Base-by-base conservation (phyloP, 2,888 invertebrate species). In the Brassicogethes aeneus region DNA sequence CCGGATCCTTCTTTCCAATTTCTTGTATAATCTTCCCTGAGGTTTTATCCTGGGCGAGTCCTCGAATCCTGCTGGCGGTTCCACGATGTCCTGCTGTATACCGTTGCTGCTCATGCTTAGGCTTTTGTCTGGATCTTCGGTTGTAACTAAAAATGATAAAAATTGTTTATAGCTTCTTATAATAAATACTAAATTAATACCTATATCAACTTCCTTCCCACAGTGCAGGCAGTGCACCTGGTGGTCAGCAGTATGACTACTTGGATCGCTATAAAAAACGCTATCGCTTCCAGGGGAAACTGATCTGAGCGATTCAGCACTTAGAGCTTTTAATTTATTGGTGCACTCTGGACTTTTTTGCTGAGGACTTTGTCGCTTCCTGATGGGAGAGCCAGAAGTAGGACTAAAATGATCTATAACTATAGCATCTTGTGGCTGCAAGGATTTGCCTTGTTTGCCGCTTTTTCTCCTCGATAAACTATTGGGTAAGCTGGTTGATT, bases 231-330 rank as follows among this genome's bases (percentile, higher is more conserved):
- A 89, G 60, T 86, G 86, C 1, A 81, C 77, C 47, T 64, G 59
- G 42, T 72, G 72, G 16, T 61, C 62, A 34, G 34, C 50, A 0
- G 74, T 70, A 54, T 77, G 76, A 34, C 75, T 74, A 44, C 76
- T 77, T n/a, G 71, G 79, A 64, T 88, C 88, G 59, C 87, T 87
- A 69, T 88, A 89, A 69, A 91, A 91, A 16, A 91, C 90, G 42
- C 87, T 89, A 66, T 91, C 90, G 49, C 89, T 90, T 15, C 91
- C 90, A 2, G 90, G 90, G 57, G 89, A 89, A 31, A 86, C 88
- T n/a, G 89, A 89, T 36, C 90, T 77, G 39, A 91, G 69, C 1
- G 89, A 89, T 68, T 91, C 91, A 34, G 87, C 86, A 53, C 89
- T 89, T 44, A 88, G 74, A 7, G 89, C 87, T 69, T 89, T 89